phyloP scores from a whole-genome alignment of 2,888 invertebrate species.

The Apamea epomidion region DNA sequence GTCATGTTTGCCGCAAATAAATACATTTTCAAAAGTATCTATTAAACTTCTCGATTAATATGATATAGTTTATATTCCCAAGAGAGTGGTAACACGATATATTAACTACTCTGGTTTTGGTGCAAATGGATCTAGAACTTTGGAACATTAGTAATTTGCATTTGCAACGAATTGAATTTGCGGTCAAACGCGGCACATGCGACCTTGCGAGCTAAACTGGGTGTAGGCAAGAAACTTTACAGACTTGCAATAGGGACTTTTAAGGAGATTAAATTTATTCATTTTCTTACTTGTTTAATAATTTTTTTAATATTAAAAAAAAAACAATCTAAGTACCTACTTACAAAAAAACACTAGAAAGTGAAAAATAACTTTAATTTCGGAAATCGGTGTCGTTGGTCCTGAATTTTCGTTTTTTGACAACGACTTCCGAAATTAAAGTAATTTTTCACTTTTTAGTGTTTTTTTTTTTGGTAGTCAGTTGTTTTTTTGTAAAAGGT shows the following conservation, averaged over 20 bases:
- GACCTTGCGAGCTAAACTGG: slow-evolving; percentile 18
- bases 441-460: too few relatives aligned
- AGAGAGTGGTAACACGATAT: slow-evolving; percentile 21
- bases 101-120: slow-evolving; percentile 23
- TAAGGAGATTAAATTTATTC: background rate
- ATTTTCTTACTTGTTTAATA: background rate
- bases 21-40: slow-evolving; percentile 24
- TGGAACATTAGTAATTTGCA: slow-evolving; percentile 49
- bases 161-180: slow-evolving; percentile 53
- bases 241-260: background rate
- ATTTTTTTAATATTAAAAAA: background rate
- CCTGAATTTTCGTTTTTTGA: too few relatives aligned
- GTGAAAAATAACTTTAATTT: too few relatives aligned
- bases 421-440: too few relatives aligned
- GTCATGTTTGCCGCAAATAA: too few relatives aligned
- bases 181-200: slow-evolving; percentile 24
- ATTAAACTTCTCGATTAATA: slow-evolving; percentile 30
- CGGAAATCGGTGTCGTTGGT: too few relatives aligned
- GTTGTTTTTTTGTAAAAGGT: too few relatives aligned
- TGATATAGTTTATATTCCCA: slow-evolving; percentile 27
- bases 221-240: slow-evolving; percentile 9
- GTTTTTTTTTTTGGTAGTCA: too few relatives aligned
- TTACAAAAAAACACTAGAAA: background rate
- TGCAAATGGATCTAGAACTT: slow-evolving; percentile 53
- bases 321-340: too few relatives aligned